Conservation (phyloP, 2,113 vertebrate species). For the Prunella himalayana region DNA sequence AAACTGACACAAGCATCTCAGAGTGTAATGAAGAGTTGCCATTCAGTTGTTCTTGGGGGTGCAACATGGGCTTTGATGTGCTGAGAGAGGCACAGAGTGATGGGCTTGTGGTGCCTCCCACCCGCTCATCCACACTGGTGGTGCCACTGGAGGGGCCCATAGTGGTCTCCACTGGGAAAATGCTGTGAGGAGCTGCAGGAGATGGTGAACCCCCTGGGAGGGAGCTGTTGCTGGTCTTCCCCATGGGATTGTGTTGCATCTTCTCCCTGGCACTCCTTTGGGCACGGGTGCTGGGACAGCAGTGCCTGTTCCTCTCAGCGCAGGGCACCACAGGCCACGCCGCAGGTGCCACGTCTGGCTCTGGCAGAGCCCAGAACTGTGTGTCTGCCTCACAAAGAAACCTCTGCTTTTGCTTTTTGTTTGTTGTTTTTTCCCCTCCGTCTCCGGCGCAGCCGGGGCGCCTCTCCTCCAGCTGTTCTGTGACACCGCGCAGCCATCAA, state of each 20-base stretch:
- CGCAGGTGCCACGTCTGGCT: accelerated
- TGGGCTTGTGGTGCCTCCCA: not conserved
- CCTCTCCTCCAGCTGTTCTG: constrained; percentile 36
- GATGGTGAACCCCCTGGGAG: not conserved
- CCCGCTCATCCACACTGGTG: not conserved
- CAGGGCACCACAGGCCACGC: not conserved
- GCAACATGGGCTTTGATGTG: not conserved
- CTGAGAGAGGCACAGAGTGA: accelerated
- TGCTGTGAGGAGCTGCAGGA: not conserved
- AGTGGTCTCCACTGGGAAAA: not conserved
- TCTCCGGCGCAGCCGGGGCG: not conserved
- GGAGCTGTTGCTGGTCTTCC: not conserved
- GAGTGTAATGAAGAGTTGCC: not conserved
- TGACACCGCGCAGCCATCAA: not conserved
- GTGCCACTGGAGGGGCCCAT: accelerated
- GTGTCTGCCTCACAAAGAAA: constrained; percentile 18
- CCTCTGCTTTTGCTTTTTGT: not conserved
- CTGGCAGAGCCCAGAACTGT: not conserved
- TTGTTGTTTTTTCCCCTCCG: not conserved
- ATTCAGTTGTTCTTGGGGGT: not conserved
- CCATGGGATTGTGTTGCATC: not conserved
- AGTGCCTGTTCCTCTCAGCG: accelerated
- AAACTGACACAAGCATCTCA: not conserved
- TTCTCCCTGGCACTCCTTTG: not conserved
- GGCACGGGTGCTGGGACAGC: not conserved